Base-by-base conservation (phyloP, 2,797 vertebrate genomes). In the Onychomys leucogaster region DNA sequence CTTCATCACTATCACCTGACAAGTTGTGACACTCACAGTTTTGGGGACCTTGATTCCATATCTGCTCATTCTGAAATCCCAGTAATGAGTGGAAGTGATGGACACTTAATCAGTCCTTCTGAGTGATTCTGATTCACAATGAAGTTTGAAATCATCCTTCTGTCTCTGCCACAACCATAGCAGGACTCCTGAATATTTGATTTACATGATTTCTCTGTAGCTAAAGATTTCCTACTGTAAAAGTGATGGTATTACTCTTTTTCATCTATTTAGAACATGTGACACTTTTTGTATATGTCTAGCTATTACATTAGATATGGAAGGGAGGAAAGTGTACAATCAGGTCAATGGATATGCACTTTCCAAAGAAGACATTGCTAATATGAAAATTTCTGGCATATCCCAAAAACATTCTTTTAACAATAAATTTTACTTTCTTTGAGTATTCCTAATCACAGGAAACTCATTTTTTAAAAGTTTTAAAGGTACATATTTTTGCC, bases 401-500 rank as follows among this genome's bases (percentile, higher is more conserved):
- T 67, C 27, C 32, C 52, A 49, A 32, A 89, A 91, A 77, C 4
- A 82, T 69, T 41, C 37, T 80, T 43, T 27, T 82, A 90, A 19
- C 19, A 87, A 46, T 84, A n/a, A 84, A 25, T 61, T 46, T 80
- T 55, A 80, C 10, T 94, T 67, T 90, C 43, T 49, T 93, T 95
- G 16, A 76, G 57, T 80, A 93, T 87, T 86, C 49, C 17, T 32
- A 95, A 90, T 46, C 13, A 82, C 12, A 37, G 37, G 5, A 77
- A 96, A 85, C 7, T 88, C 29, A 6, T 63, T 65, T 46, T 49
- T 11, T 34, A 14, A 52, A 71, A 32, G 9, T 63, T 52, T 55
- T 34, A 90, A 43, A 84, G 16, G 46, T 89, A 37, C 25, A 19
- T 43, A 89, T 89, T 94, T 57, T 93, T 96, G n/a, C 73, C 37